Evolutionary conservation across 2,797 vertebrate species (phyloP).

Genomic region (Pelochelys cantorii): DNA sequence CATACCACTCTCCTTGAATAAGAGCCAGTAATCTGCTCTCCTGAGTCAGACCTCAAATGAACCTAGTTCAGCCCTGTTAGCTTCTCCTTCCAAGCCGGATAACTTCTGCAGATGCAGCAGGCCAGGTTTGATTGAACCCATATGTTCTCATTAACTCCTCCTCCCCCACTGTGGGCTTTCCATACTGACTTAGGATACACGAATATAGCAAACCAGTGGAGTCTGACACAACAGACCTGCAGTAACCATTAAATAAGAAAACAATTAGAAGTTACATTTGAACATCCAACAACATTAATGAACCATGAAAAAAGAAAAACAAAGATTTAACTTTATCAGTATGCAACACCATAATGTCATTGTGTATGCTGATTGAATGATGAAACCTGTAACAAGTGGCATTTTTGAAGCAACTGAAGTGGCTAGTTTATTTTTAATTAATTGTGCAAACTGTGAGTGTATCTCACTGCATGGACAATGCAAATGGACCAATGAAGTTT

Average conservation of each 20-base stretch:
- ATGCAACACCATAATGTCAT: fast-evolving
- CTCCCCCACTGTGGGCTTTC: background rate
- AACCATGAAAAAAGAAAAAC: slow-evolving; percentile 28
- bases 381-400: slow-evolving; percentile 25
- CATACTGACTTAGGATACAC: background rate
- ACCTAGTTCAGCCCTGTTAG: background rate
- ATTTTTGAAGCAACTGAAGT: background rate
- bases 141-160: background rate
- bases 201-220: background rate
- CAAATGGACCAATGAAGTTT: background rate
- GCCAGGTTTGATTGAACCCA: background rate
- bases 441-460: slow-evolving; percentile 23
- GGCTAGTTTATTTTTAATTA: slow-evolving; percentile 21
- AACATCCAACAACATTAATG: background rate
- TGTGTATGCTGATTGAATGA: slow-evolving; percentile 20
- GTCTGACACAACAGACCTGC: background rate
- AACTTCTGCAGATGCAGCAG: background rate
- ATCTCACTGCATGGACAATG: background rate
- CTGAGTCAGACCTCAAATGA: background rate
- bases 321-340: background rate
- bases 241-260: background rate
- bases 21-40: background rate
- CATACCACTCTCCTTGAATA: background rate
- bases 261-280: background rate
- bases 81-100: background rate